Conservation (phyloP, 2,797 vertebrate species). For the Coranthus polyacanthus region DNA sequence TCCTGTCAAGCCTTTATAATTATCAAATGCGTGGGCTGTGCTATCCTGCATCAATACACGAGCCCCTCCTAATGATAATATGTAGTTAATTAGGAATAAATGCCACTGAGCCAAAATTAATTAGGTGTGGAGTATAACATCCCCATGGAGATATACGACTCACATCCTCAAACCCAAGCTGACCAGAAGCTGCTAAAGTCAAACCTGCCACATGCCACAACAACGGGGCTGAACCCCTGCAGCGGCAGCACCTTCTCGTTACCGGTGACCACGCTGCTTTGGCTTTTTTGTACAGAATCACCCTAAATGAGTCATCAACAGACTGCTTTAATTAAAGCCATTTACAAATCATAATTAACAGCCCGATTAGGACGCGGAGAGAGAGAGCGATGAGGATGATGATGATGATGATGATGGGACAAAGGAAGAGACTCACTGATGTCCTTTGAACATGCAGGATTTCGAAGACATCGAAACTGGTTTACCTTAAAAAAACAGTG, state of each 20-base stretch:
- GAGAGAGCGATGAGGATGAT: background rate
- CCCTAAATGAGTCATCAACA: slow-evolving; percentile 82
- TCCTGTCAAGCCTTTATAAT: slow-evolving; percentile 68
- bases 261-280: slow-evolving; percentile 54
- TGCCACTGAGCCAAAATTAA: slow-evolving; percentile 76
- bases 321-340: slow-evolving; percentile 81
- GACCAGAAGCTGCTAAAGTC: slow-evolving; percentile 66
- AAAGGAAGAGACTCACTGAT: slow-evolving; percentile 11
- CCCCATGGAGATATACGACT: slow-evolving; percentile 58
- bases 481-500: no score
- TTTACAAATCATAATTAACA: slow-evolving; percentile 76
- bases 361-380: slow-evolving; percentile 46
- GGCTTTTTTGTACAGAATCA: slow-evolving; percentile 65
- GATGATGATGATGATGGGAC: slow-evolving; percentile 9
- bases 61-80: slow-evolving; percentile 77
- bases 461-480: no score
- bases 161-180: slow-evolving; percentile 49
- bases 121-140: slow-evolving; percentile 72
- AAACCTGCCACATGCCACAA: slow-evolving; percentile 40
- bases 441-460: slow-evolving; percentile 6
- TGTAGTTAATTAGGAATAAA: slow-evolving; percentile 81
- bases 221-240: slow-evolving; percentile 44
- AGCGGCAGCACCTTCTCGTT: slow-evolving; percentile 41
- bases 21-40: slow-evolving; percentile 64
- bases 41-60: slow-evolving; percentile 71